phyloP scores from a whole-genome alignment of 2,797 vertebrate species.

The Psittacula derbiana region DNA sequence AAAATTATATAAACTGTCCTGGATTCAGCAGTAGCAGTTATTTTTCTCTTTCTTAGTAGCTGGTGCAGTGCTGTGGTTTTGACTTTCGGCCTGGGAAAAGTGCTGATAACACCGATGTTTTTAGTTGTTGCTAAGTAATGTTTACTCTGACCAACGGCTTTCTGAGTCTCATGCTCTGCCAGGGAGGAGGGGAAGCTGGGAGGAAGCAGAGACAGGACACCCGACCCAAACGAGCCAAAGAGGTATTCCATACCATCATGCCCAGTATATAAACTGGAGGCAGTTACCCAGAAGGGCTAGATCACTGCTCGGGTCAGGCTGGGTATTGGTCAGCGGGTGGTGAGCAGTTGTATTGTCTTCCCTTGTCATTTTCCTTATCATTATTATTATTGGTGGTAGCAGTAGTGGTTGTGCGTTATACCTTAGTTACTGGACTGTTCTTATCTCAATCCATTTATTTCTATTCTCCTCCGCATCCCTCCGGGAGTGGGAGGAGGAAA shows the following conservation, averaged over 20 bases:
- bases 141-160: background rate
- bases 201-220: too few relatives aligned
- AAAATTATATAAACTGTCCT: background rate
- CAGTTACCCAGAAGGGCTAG: background rate
- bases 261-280: background rate
- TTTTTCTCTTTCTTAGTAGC: background rate
- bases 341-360: background rate
- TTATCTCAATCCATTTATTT: background rate
- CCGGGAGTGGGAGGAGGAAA: accelerated
- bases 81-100: background rate
- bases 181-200: background rate
- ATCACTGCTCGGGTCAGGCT: background rate
- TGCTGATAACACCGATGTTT: background rate
- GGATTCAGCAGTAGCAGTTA: background rate
- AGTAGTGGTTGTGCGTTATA: background rate
- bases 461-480: background rate
- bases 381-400: background rate
- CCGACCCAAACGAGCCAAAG: too few relatives aligned
- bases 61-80: background rate
- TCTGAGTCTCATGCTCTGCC: background rate
- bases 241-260: background rate
- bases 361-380: background rate
- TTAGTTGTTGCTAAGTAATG: background rate
- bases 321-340: background rate
- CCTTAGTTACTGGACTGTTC: background rate